These are phyloP conservation scores for Drosophila tripunctata DNA, from an alignment of 2,888 invertebrate species.

Conservation along the genomic window DNA sequence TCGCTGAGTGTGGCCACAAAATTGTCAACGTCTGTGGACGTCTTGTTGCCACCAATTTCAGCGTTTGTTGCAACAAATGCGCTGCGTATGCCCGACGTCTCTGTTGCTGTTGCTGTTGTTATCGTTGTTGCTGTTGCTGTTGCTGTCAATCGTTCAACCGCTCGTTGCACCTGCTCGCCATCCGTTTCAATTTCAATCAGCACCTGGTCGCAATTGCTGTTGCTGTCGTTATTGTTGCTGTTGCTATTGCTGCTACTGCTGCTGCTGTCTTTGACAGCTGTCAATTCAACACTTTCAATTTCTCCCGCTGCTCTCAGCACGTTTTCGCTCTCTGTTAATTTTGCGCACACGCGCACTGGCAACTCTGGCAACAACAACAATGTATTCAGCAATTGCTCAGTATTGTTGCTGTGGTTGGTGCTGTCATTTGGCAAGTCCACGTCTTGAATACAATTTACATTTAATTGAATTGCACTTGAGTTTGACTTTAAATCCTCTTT, in stretches of 20 bases:
- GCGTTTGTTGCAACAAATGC: conserved; percentile 58
- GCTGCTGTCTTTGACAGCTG: conserved; percentile 26
- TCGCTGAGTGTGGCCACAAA: conserved; percentile 67
- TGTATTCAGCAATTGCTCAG: conserved; percentile 60
- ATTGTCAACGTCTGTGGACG: conserved; percentile 15
- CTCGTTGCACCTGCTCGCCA: conserved; percentile 25
- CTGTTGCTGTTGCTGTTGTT: conserved; percentile 16
- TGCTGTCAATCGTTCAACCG: neutral
- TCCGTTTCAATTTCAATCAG: conserved; percentile 70
- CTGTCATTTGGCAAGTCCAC: conserved; percentile 45
- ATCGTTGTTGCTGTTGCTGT: neutral
- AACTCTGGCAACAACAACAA: conserved; percentile 15
- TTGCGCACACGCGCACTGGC: conserved; percentile 58
- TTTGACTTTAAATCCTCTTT: conserved; percentile 21
- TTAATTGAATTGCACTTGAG: conserved; percentile 72
- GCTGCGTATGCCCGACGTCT: conserved; percentile 34
- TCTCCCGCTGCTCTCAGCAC: conserved; percentile 29
- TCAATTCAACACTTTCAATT: conserved; percentile 23
- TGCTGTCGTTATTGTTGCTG: conserved; percentile 13
- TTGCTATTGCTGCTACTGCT: conserved; percentile 23
- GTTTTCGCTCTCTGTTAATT: conserved; percentile 2
- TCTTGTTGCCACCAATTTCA: conserved; percentile 16
- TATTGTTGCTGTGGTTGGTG: conserved; percentile 32
- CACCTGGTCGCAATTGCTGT: conserved; percentile 33
- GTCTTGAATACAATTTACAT: conserved; percentile 54